Evolutionary conservation across 2,888 invertebrate species (phyloP).

Genomic region (Scaptomyza reducta): DNA sequence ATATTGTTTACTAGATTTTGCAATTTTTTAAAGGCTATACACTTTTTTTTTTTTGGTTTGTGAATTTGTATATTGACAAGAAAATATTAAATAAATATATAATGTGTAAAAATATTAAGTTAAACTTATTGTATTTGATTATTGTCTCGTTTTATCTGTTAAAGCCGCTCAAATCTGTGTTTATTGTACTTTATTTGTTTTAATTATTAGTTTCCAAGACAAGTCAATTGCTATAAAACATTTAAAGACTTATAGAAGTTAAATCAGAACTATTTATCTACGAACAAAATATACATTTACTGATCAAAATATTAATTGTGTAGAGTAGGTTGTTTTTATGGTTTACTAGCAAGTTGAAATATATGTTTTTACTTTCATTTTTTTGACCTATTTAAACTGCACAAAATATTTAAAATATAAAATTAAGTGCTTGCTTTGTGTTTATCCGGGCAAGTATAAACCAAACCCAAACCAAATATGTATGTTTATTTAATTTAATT

Average conservation of each 20-base stretch:
- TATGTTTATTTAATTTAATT: not conserved
- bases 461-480: not conserved
- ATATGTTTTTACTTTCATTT: not conserved
- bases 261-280: too few relatives aligned
- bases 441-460: not conserved
- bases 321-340: too few relatives aligned
- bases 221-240: too few relatives aligned
- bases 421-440: not conserved
- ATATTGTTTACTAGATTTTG: slow-evolving; percentile 23
- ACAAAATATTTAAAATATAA: not conserved
- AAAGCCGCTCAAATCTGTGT: not conserved
- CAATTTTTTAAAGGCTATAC: not conserved
- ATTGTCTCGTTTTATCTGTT: not conserved
- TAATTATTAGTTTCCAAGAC: too few relatives aligned
- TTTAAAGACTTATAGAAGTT: too few relatives aligned
- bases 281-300: too few relatives aligned
- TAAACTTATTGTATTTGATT: not conserved
- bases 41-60: not conserved
- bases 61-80: not conserved
- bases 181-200: not conserved
- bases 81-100: not conserved
- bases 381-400: not conserved
- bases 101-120: not conserved
- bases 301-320: too few relatives aligned
- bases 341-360: too few relatives aligned